A percentile compares a stretch with the other conserved stretches of the same genome.
phyloP scores from a whole-genome alignment of 2,888 invertebrate species.

The Amorpha juglandis region DNA sequence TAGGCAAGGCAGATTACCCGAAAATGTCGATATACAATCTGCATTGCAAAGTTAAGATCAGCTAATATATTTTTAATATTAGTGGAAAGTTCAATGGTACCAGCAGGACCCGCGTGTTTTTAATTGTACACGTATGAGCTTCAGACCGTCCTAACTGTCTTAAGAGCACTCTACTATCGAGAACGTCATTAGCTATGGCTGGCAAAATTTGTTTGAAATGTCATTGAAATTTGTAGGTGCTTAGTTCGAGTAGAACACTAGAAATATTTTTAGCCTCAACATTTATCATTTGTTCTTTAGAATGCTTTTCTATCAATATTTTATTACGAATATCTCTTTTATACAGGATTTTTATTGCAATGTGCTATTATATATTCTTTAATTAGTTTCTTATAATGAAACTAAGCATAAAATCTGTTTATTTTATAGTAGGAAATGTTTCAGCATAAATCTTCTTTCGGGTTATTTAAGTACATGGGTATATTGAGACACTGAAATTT shows the following conservation, averaged over 20 bases:
- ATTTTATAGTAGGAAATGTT: no score
- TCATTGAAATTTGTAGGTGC: constrained; percentile 23
- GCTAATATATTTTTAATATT: constrained; percentile 6
- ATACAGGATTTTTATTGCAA: neutral
- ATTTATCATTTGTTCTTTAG: neutral
- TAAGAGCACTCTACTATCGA: constrained; percentile 34
- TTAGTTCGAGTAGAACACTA: constrained; percentile 16
- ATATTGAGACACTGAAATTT: no score
- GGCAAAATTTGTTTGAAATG: constrained; percentile 30
- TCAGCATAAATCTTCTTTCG: no score
- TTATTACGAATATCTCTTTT: neutral
- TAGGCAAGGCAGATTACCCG: neutral
- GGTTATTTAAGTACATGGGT: no score
- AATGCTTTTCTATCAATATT: neutral
- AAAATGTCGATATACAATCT: neutral
- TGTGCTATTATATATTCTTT: no score
- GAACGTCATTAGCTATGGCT: constrained; percentile 48
- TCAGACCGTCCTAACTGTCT: constrained; percentile 45
- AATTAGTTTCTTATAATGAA: no score
- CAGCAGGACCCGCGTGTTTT: constrained; percentile 34
- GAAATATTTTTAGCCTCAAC: constrained; percentile 15
- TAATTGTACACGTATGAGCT: constrained; percentile 45
- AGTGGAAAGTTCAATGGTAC: neutral
- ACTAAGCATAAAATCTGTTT: no score
- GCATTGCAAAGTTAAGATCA: neutral